These are phyloP conservation scores for Amblyopsis hoosieri DNA, from an alignment of 2,797 vertebrate species.

Conservation along the genomic window DNA sequence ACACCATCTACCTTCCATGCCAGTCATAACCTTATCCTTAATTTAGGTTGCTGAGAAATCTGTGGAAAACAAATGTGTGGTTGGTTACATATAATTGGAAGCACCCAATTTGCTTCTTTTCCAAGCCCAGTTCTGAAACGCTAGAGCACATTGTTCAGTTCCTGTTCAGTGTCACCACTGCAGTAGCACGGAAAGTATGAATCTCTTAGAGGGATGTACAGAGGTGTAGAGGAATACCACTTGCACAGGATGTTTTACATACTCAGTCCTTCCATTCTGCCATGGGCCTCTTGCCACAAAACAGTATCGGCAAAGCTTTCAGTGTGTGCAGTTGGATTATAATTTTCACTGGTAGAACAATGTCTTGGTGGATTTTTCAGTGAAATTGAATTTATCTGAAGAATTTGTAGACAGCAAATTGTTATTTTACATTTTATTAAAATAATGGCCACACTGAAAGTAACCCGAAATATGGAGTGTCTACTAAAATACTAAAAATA, in stretches of 20 bases:
- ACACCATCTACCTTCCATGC: no score
- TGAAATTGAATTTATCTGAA: neutral
- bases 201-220: slow-evolving; percentile 39
- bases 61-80: no score
- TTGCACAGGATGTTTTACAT: slow-evolving; percentile 71
- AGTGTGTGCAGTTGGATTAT: slow-evolving; percentile 32
- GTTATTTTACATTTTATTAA: slow-evolving; percentile 78
- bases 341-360: no score
- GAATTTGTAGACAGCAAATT: neutral
- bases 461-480: slow-evolving; percentile 63
- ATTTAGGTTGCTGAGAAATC: no score
- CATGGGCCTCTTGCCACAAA: slow-evolving; percentile 28
- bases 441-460: slow-evolving; percentile 75
- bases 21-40: no score
- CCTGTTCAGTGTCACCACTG: neutral
- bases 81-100: no score
- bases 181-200: slow-evolving; percentile 72
- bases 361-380: slow-evolving; percentile 44
- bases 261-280: slow-evolving; percentile 65
- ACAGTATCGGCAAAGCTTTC: slow-evolving; percentile 33
- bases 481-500: slow-evolving; percentile 26
- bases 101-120: no score
- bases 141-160: no score
- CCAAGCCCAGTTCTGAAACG: no score
- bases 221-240: slow-evolving; percentile 42